phyloP scores from a whole-genome alignment of 2,113 vertebrate species.

The Pholis gunnellus region DNA sequence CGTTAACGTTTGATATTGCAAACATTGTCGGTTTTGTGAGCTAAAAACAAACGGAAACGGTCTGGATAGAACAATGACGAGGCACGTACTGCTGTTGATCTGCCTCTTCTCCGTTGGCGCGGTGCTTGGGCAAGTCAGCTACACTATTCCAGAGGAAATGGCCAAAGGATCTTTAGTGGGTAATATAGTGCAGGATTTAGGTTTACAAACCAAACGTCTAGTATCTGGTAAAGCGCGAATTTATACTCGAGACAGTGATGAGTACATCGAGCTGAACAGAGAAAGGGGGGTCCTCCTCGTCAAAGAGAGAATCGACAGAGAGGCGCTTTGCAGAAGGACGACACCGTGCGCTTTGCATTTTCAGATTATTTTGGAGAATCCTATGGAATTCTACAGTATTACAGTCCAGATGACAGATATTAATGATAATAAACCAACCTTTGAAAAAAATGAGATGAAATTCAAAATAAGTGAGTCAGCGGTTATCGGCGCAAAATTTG shows the following conservation, averaged over 20 bases:
- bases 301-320: conserved; percentile 85
- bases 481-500: conserved; percentile 73
- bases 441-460: conserved; percentile 69
- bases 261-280: conserved; percentile 40
- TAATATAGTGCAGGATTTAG: conserved; percentile 80
- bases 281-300: conserved; percentile 66
- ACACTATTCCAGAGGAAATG: conserved; percentile 56
- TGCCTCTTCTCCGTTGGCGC: neutral
- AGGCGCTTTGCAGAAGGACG: conserved; percentile 78
- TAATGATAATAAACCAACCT: conserved; percentile 84
- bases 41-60: neutral
- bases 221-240: conserved; percentile 74
- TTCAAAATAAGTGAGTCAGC: conserved; percentile 84
- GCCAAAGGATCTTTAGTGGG: conserved; percentile 30
- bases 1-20: neutral
- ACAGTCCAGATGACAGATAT: conserved; percentile 82
- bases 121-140: conserved; percentile 56
- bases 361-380: no score
- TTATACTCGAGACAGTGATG: conserved; percentile 67
- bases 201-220: conserved; percentile 73
- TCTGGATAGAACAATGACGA: neutral
- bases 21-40: neutral
- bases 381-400: conserved; percentile 82
- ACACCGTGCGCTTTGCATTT: conserved; percentile 81
- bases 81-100: neutral